Base-by-base conservation (phyloP, 2,888 invertebrate species). In the Axea sp. region DNA sequence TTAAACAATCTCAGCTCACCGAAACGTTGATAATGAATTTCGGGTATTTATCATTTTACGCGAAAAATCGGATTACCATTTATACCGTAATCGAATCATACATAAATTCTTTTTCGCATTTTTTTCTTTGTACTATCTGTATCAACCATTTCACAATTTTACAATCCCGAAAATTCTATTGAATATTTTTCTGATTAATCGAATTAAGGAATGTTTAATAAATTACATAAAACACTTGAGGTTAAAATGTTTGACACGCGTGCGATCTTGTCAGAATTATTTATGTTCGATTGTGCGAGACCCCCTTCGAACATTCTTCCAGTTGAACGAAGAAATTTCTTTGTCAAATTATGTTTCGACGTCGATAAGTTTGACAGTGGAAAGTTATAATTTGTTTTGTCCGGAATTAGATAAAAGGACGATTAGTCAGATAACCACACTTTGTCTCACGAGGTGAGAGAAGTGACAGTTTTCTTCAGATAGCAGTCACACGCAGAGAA, bases 11-110 rank as follows among this genome's bases (percentile, higher is more conserved):
- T 17, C 15, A 15, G 7, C 3, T 3, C 57, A 57, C n/a, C 49
- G 31, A 43, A 33, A n/a, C 49, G 71, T 57, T 41, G 62, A 26
- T 71, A 62, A 71, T 62, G 35, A 55, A 62, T 62, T 62, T 49
- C 28, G 35, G 30, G 9, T 28, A 57, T 47, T 64, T 59, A 72
- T 64, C 57, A 64, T 55, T 64, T 43, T 30, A 57, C 35, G 35
- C 39, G 8, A 31, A 49, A 62, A 62, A 62, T 57, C 49, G 30
- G 57, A 59, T 72, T 59, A 68, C 12, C 41, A 35, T 41, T 68
- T 49, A 7, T 41, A 0, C 6, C 1, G 17, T 49, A 67, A 67
- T 47, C 67, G 47, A 67, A 57, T 64, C 51, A 51, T 9, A 26
- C n/a, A n/a, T n/a, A n/a, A n/a, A n/a, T n/a, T n/a, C n/a, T n/a